Evolutionary conservation across 2,888 invertebrate genomes (phyloP).

Genomic region (Drosophila nigricruria): DNA sequence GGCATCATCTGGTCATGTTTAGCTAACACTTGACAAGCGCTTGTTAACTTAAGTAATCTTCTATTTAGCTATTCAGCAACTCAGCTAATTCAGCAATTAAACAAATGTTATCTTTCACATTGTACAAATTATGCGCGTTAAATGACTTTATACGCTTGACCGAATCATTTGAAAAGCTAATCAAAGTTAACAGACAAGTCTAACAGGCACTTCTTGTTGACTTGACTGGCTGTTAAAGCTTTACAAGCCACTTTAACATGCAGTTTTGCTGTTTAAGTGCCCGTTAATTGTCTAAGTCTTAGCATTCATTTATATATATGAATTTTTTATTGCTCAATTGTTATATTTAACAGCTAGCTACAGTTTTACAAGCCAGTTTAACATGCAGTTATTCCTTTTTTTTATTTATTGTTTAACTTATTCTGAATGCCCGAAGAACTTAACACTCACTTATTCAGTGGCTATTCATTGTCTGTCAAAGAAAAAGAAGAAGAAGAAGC

Average conservation of each 20-base stretch:
- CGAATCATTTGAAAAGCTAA: background rate
- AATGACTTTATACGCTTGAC: background rate
- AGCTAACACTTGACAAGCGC: constrained; percentile 1
- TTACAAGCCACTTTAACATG: constrained; percentile 10
- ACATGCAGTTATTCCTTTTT: background rate
- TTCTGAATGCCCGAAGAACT: constrained; percentile 1
- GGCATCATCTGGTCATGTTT: background rate
- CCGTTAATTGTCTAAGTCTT: background rate
- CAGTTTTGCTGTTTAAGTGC: background rate
- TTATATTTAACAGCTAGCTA: background rate
- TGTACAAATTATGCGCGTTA: background rate
- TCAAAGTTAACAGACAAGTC: background rate
- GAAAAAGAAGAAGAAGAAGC: background rate
- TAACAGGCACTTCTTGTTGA: background rate
- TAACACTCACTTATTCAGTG: background rate
- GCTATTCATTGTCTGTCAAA: background rate
- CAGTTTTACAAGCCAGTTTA: background rate
- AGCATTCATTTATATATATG: background rate
- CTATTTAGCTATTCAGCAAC: background rate
- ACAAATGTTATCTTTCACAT: background rate
- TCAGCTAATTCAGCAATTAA: background rate
- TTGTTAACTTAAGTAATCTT: background rate
- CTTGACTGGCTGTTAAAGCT: background rate
- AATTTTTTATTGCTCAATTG: background rate
- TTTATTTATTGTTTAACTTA: background rate